Conservation (phyloP, 2,113 vertebrate genomes). For the Machaerirhynchus nigripectus region DNA sequence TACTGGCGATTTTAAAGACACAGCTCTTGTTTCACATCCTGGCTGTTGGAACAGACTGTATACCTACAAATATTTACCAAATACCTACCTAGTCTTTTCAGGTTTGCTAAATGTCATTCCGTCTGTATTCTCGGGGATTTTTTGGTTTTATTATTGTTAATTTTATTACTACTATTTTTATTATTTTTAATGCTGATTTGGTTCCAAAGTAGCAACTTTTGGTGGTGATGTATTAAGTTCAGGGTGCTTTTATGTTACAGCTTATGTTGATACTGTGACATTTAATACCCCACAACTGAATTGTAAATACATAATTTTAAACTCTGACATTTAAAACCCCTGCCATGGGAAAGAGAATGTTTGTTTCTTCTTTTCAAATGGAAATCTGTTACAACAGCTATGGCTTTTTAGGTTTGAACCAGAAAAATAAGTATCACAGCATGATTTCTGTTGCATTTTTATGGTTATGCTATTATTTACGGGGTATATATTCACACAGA, state of each 20-base stretch:
- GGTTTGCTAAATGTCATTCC: neutral
- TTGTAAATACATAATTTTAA: slow-evolving; percentile 20
- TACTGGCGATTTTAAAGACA: neutral
- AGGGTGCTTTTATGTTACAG: neutral
- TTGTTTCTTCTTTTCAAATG: neutral
- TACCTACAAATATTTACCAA: neutral
- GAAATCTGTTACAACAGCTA: neutral
- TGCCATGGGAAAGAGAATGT: neutral
- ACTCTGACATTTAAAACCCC: neutral
- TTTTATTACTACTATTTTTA: neutral
- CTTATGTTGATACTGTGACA: neutral
- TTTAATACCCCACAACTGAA: neutral
- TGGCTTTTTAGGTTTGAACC: neutral
- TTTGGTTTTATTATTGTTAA: neutral
- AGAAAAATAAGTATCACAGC: neutral
- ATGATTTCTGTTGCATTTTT: neutral
- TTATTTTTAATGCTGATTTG: neutral
- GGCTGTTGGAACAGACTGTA: neutral
- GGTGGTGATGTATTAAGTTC: neutral
- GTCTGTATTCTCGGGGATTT: neutral
- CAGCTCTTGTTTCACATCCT: neutral
- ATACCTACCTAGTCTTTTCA: neutral
- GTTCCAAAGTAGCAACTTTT: neutral
- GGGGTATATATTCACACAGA: neutral
- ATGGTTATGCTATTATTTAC: neutral